Conservation (phyloP, 2,113 vertebrate genomes). For the Rhineura floridana region DNA sequence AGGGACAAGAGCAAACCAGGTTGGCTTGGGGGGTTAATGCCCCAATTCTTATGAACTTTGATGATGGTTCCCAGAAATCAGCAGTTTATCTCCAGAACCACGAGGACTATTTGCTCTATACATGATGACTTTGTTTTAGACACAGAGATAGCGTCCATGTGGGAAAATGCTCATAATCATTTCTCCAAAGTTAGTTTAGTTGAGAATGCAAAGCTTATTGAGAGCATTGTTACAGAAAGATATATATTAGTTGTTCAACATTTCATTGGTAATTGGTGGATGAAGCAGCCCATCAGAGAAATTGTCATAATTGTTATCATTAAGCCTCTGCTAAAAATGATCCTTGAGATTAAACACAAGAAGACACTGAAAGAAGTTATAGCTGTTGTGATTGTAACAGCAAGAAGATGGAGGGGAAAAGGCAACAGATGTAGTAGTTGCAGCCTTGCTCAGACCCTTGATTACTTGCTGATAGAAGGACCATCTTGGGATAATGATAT, state of each 20-base stretch:
- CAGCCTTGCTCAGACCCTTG: background rate
- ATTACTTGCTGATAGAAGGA: background rate
- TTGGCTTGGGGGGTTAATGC: too few relatives aligned
- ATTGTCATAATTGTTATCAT: too few relatives aligned
- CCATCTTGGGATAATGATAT: background rate
- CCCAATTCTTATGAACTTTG: too few relatives aligned
- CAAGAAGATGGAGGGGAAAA: background rate
- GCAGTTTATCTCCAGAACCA: too few relatives aligned
- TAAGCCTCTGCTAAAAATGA: background rate
- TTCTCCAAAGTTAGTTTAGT: too few relatives aligned
- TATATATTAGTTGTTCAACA: background rate
- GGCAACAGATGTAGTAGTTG: background rate
- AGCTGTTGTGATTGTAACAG: background rate
- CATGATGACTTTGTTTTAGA: too few relatives aligned
- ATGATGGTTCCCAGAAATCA: too few relatives aligned
- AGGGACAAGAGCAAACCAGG: too few relatives aligned
- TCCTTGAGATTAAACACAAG: background rate
- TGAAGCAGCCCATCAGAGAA: background rate
- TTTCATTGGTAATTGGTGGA: background rate
- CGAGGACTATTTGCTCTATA: too few relatives aligned
- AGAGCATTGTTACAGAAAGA: background rate
- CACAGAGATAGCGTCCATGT: too few relatives aligned
- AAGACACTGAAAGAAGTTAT: background rate
- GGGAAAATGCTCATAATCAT: too few relatives aligned
- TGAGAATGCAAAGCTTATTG: background rate